phyloP scores from a whole-genome alignment of 2,797 vertebrate species.

The Adrianichthys oophorus region DNA sequence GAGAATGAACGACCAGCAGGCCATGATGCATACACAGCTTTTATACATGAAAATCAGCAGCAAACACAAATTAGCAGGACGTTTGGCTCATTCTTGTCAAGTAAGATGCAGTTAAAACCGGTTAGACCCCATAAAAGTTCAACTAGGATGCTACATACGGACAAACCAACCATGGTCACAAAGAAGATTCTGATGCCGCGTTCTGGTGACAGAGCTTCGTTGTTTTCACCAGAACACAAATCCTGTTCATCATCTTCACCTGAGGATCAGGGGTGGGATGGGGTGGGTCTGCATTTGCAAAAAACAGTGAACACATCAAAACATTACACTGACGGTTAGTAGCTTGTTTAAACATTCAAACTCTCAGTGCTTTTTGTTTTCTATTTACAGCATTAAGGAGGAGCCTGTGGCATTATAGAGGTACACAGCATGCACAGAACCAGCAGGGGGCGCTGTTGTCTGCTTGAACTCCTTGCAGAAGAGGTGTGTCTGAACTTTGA shows the following conservation, averaged over 20 bases:
- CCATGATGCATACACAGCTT: background rate
- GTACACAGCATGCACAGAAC: no score
- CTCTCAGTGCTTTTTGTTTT: no score
- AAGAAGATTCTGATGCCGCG: background rate
- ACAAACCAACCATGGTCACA: conserved; percentile 3
- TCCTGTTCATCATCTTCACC: background rate
- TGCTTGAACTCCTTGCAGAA: no score
- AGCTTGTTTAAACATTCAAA: no score
- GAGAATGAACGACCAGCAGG: background rate
- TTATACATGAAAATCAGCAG: conserved; percentile 4
- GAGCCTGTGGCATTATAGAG: no score
- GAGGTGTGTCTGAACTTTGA: no score
- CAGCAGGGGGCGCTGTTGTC: no score
- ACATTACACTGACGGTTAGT: no score
- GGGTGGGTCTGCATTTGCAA: no score
- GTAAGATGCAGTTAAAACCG: conserved; percentile 9
- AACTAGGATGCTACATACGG: background rate
- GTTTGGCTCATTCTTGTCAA: conserved; percentile 29
- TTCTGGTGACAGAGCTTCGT: background rate
- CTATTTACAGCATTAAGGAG: no score
- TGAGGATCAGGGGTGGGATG: background rate
- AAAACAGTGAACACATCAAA: no score
- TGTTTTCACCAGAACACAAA: background rate
- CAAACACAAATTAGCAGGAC: conserved; percentile 1
- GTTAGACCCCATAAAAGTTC: conserved; percentile 9